Base-by-base conservation (phyloP, 53 echinoderm and acorn worm genomes). In the Paracentrotus lividus region DNA sequence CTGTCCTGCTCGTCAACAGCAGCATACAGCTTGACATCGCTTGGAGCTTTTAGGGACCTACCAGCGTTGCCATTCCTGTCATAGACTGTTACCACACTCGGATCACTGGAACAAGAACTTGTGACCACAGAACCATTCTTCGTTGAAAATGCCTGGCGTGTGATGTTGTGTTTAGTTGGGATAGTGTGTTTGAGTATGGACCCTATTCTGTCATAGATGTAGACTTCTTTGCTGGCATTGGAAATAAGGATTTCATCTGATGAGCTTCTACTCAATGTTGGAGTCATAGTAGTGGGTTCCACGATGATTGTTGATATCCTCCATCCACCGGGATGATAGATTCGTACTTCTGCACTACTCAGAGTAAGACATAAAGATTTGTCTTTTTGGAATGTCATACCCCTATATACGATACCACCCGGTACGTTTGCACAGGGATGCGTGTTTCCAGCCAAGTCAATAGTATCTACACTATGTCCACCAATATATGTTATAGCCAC, bases 51-150 rank as follows among this genome's bases (percentile, higher is more conserved):
- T 31, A 85, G 85, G 24, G 85, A 2, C 40, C 0, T 31, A 0
- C 85, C 85, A 52, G 85, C 85, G 7, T 85, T 49, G 31, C 85
- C 85, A 7, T 85, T 29, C 32, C 49, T 85, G 52, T 85, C 85
- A 52, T 52, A 52, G 2, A 52, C 85, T 12, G 31, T 52, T 4
- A 85, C 53, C 53, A 29, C 12, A 21, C 53, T 85, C 0, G 53
- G 42, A 42, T 16, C 18, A 8, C 12, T 76, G 76, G 0, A 65
- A 65, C 65, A 51, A 18, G 78, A 78, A 24, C 78, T 78, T 2
- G 78, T 43, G 44, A 78, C 3, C 1, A 78, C 24, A 0, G 18
- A 42, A 43, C 78, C 78, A 27, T 1, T 4, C 31, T 20, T 45
- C 2, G 44, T 78, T 4, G 45, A 1, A 18, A 7, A 42, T 42